Conservation (phyloP, 2,113 vertebrate species). For the Polyodon spathula region DNA sequence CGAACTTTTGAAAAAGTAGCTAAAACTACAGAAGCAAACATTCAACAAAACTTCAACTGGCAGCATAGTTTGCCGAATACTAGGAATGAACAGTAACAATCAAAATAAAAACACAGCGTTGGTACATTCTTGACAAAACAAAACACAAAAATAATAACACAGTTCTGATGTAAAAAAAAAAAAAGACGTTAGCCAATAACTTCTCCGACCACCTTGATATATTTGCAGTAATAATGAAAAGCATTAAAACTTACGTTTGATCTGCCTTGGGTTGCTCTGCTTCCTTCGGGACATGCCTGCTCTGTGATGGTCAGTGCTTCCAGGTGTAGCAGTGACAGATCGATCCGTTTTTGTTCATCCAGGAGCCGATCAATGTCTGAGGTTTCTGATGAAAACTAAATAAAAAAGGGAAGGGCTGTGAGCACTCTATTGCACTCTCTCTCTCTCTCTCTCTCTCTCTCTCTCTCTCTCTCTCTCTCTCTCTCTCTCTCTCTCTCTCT, state of each 20-base stretch:
- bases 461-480: constrained; percentile 44
- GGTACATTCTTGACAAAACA: no score
- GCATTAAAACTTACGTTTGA: constrained; percentile 89
- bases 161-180: no score
- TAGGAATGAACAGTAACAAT: no score
- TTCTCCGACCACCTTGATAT: constrained; percentile 10
- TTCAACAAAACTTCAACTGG: neutral
- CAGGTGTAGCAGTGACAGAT: constrained; percentile 62
- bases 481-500: constrained; percentile 35
- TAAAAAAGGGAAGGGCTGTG: constrained; percentile 40
- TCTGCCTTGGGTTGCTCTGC: constrained; percentile 98
- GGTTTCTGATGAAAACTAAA: constrained; percentile 53
- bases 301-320: constrained; percentile 58
- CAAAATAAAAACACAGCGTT: no score
- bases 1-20: constrained; percentile 15
- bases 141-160: no score
- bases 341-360: constrained; percentile 70
- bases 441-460: constrained; percentile 39
- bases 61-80: neutral
- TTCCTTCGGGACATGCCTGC: constrained; percentile 96
- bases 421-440: constrained; percentile 35
- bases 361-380: constrained; percentile 56
- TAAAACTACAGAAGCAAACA: no score
- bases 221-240: constrained; percentile 9
- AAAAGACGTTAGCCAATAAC: no score